A percentile compares a stretch with the other conserved stretches of the same genome.
These are phyloP conservation scores for Dasyprocta punctata DNA, from an alignment of 2,113 vertebrate species.

Conservation along the genomic window DNA sequence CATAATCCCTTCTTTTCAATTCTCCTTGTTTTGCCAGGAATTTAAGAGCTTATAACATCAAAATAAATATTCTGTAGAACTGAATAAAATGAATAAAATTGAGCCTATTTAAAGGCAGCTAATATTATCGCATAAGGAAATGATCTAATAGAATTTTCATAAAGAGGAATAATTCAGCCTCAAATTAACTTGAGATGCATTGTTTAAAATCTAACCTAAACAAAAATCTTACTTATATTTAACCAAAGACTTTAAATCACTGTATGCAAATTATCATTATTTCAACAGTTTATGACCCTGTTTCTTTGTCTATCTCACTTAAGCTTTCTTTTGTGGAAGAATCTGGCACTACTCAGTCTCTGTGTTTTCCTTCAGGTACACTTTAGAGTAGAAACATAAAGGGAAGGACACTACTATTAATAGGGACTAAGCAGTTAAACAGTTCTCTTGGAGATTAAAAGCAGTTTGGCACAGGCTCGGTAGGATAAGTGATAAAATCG, in stretches of 20 bases:
- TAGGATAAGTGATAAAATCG: neutral
- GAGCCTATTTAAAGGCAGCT: slow-evolving; percentile 60
- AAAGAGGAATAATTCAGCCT: slow-evolving; percentile 55
- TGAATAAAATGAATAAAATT: slow-evolving; percentile 75
- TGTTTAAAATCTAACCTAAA: slow-evolving; percentile 42
- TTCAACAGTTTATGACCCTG: neutral
- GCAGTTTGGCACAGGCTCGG: neutral
- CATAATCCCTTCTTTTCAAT: slow-evolving; percentile 83
- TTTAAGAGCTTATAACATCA: slow-evolving; percentile 76
- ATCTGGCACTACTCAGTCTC: neutral
- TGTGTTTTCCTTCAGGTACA: neutral
- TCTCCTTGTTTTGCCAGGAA: slow-evolving; percentile 78
- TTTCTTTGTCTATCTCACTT: neutral
- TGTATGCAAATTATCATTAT: neutral
- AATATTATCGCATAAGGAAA: neutral
- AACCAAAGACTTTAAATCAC: neutral
- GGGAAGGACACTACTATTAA: neutral
- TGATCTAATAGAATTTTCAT: slow-evolving; percentile 5
- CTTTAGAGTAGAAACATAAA: neutral
- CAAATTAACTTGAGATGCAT: neutral
- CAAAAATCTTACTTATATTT: slow-evolving; percentile 32
- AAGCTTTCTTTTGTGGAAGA: neutral
- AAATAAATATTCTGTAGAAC: slow-evolving; percentile 77
- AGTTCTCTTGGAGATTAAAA: neutral
- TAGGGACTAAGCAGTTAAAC: neutral